phyloP scores from a whole-genome alignment of 2,113 vertebrate species.

The Gymnocephalus cernua region DNA sequence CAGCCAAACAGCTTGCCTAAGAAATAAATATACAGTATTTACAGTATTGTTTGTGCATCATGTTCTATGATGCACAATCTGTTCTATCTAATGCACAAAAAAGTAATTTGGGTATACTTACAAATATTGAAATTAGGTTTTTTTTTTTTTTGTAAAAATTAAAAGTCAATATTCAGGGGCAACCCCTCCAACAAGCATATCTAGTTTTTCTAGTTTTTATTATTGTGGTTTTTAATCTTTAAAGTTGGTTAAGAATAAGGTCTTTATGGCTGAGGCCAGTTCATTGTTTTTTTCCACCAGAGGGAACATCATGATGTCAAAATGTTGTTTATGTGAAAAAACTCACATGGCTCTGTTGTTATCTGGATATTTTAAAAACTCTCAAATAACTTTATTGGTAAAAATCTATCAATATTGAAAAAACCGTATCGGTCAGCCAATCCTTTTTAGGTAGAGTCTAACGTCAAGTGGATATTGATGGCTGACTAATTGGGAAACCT shows the following conservation, averaged over 20 bases:
- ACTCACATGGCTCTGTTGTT: background rate
- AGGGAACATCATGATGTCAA: too few species aligned
- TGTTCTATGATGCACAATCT: too few species aligned
- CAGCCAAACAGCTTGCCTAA: background rate
- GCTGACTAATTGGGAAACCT: background rate
- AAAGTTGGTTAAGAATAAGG: background rate
- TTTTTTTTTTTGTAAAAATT: background rate
- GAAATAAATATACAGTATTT: background rate
- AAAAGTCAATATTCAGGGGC: background rate
- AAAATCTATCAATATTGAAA: background rate
- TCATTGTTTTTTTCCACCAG: background rate
- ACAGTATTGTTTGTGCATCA: background rate
- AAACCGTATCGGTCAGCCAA: background rate
- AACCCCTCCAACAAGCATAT: background rate
- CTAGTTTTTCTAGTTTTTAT: background rate
- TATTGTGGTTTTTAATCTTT: background rate
- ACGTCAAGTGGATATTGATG: background rate
- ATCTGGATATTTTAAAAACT: background rate
- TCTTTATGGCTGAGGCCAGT: background rate
- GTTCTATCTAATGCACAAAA: slow-evolving; percentile 2
- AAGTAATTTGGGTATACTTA: background rate
- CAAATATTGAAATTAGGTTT: background rate
- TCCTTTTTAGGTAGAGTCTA: background rate
- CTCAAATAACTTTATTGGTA: background rate
- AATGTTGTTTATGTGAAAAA: background rate